These are phyloP conservation scores for Apostichopus parvimensis DNA, from an alignment of 35 echinoderm and acorn worm species.

Conservation along the genomic window DNA sequence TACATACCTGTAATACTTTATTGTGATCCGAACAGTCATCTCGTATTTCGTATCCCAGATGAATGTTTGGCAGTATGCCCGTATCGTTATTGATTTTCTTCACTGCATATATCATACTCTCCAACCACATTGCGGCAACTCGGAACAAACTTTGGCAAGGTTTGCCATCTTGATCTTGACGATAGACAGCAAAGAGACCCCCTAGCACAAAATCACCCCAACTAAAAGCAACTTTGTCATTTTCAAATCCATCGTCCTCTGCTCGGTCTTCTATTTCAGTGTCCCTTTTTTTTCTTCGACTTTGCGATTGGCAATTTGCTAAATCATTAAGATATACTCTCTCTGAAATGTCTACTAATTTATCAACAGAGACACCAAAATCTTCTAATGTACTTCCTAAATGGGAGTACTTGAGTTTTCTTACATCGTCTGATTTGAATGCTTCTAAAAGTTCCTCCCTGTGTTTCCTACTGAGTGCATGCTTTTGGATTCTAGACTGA, in stretches of 20 bases:
- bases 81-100: slow-evolving; percentile 79
- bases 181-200: slow-evolving; percentile 45
- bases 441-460: not conserved
- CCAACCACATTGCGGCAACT: slow-evolving; percentile 76
- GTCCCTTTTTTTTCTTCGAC: not conserved
- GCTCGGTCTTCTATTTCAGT: not conserved
- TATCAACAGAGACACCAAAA: slow-evolving; percentile 15
- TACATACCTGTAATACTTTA: slow-evolving; percentile 78
- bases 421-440: not conserved
- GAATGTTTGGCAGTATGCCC: slow-evolving; percentile 60
- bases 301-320: not conserved
- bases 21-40: slow-evolving; percentile 93
- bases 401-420: slow-evolving; percentile 24
- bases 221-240: slow-evolving; percentile 44
- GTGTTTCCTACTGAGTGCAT: not conserved
- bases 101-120: slow-evolving; percentile 89
- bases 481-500: not conserved
- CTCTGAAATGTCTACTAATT: not conserved
- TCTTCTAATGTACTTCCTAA: slow-evolving; percentile 27
- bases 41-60: slow-evolving; percentile 81
- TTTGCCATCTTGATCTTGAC: slow-evolving; percentile 21
- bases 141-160: slow-evolving; percentile 23
- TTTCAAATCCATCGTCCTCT: slow-evolving; percentile 1
- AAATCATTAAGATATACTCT: slow-evolving; percentile 10
- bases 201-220: slow-evolving; percentile 30